Base-by-base conservation (phyloP, 2,888 invertebrate genomes). In the Pollenia labialis region DNA sequence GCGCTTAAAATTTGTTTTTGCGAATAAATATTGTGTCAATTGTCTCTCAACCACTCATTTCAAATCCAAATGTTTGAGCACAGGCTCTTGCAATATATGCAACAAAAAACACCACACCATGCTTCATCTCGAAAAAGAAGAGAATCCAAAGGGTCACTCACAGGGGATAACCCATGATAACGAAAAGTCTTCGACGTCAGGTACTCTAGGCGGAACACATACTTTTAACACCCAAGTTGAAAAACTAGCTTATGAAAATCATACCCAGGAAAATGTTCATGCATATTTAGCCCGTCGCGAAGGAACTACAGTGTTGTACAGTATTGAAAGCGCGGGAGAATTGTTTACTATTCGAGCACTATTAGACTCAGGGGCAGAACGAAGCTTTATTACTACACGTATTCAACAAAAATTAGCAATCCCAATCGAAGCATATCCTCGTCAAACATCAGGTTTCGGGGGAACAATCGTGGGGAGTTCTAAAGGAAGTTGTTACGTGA, bases 11-110 rank as follows among this genome's bases (percentile, higher is more conserved):
- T 79, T 50, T 16, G 69, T 48, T 32, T 48, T 50, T 16, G 40
- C 44, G 14, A 64, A 76, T 10, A 76, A 66, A 66, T 56, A 76
- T n/a, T 54, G 64, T 18, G 8, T 32, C 4, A 58, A 11, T 23
- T 10, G 32, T 32, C 23, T 50, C 6, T 50, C 50, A 50, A 10
- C 50, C 1, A 50, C 12, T 14, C 50, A 50, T 12, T 46, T 46
- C 11, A 46, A 46, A 11, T 46, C 46, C 46, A 62, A 75, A 12
- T 42, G 48, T 48, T 4, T 12, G 7, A 68, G 68, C 14, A 32
- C 44, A 46, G 10, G 14, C 14, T 8, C 32, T 10, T 68, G 48
- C 16, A 52, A 23, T 3, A 40, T 18, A 54, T 69, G 54, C 12
- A 48, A 50, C 1, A 40, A 42, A 69, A 69, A 42, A 52, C 69